Evolutionary conservation across 2,113 vertebrate genomes (phyloP).

Genomic region (Paramisgurnus dabryanus): DNA sequence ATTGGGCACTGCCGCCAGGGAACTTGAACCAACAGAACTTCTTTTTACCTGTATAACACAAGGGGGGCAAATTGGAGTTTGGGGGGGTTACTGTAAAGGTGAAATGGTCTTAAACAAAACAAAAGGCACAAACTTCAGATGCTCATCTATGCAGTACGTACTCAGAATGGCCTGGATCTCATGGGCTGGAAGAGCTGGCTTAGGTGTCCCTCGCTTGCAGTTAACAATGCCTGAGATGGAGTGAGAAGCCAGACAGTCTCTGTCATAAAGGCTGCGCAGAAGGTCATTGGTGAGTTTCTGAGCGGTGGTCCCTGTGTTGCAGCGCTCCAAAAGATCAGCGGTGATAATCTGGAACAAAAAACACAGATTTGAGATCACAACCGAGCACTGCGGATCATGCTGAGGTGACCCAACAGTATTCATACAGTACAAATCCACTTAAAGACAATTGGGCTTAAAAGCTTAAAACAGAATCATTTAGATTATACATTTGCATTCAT

Average conservation of each 20-base stretch:
- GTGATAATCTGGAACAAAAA: constrained; percentile 51
- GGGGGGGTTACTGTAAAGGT: background rate
- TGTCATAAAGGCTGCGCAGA: constrained; percentile 58
- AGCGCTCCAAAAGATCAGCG: constrained; percentile 52
- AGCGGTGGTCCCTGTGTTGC: constrained; percentile 58
- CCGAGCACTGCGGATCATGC: background rate
- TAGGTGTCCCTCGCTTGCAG: constrained; percentile 57
- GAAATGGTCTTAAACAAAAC: background rate
- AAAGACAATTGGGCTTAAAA: too few relatives aligned
- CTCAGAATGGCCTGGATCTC: constrained; percentile 61
- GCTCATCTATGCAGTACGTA: constrained; percentile 13
- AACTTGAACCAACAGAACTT: too few relatives aligned
- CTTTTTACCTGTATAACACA: too few relatives aligned
- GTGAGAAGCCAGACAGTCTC: constrained; percentile 63
- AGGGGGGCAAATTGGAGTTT: too few relatives aligned
- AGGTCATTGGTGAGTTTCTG: constrained; percentile 65
- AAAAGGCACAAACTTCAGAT: background rate
- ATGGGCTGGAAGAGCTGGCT: constrained; percentile 58
- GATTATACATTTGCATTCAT: too few relatives aligned
- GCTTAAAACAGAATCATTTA: too few relatives aligned
- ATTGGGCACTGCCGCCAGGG: too few relatives aligned
- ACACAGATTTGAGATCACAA: background rate
- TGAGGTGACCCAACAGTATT: background rate
- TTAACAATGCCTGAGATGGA: constrained; percentile 61
- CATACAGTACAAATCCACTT: too few relatives aligned